Base-by-base conservation (phyloP, 2,888 invertebrate genomes). In the Sarcophaga subvicina region DNA sequence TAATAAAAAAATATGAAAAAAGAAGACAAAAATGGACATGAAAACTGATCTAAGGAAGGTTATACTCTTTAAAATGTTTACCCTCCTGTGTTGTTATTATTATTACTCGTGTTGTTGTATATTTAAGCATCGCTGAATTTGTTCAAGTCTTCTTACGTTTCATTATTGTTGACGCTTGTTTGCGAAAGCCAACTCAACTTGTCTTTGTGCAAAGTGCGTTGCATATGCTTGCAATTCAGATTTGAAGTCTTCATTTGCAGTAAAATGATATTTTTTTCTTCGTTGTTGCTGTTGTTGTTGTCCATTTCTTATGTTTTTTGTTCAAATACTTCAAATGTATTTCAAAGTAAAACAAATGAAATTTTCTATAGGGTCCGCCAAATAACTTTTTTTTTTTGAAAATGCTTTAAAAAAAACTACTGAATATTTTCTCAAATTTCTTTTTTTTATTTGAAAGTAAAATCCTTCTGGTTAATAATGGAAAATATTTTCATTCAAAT, bases 181-280 rank as follows among this genome's bases (percentile, higher is more conserved):
- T 37, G 37, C 37, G 79, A 70, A 84, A 80, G 62, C 27, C 69
- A 80, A 66, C 47, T 64, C 64, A 12, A 20, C 37, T 76, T 49
- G 54, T 60, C 22, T 22, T 17, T 62, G 84, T 70, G 64, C 66
- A 80, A 75, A 79, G 80, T 84, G 84, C 79, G 80, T 84, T 76
- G 22, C 20, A 11, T 70, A 37, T 10, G 37, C 37, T 37, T 37
- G 73, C 2, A 72, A 37, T 47, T 60, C 0, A 54, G 0, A 0
- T 80, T 76, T 84, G 64, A 84, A 80, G 76, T 76, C 80, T 84
- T 80, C 49, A 80, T 84, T 71, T 84, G 71, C 49, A 47, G 80
- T 80, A 80, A 80, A 71, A 49, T 76, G 45, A 67, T 67, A 67
- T 66, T 37, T 66, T 66, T 64, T 64, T 17, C 1, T 17, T 22